Evolutionary conservation across 2,888 invertebrate genomes (phyloP).

Genomic region (Cheilosia vernalis): DNA sequence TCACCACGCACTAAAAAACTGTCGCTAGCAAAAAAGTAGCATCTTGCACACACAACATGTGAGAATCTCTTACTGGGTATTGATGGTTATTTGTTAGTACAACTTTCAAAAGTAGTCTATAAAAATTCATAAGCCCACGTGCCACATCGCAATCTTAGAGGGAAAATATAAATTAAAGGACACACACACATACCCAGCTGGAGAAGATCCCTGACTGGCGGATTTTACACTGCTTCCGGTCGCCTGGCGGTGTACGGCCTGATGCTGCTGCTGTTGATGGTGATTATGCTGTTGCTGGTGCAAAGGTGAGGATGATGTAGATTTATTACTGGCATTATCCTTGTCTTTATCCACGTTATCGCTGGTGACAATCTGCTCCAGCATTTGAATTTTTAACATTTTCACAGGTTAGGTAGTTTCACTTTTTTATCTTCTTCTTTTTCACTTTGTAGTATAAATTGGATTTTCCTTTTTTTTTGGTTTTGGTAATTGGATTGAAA

Average conservation of each 20-base stretch:
- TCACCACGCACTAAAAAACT: not conserved
- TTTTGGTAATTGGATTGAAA: conserved; percentile 49
- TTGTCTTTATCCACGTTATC: conserved; percentile 82
- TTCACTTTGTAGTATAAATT: conserved; percentile 42
- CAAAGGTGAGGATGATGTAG: conserved; percentile 81
- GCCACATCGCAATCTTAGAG: conserved; percentile 10
- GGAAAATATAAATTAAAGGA: conserved; percentile 20
- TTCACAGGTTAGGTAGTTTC: conserved; percentile 56
- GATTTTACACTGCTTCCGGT: conserved; percentile 78
- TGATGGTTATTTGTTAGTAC: conserved; percentile 24
- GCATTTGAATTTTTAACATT: conserved; percentile 91
- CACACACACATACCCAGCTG: conserved; percentile 80
- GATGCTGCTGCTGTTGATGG: conserved; percentile 62
- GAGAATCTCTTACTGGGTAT: not conserved
- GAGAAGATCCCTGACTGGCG: conserved; percentile 82
- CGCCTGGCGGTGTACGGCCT: conserved; percentile 71
- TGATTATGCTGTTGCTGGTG: conserved; percentile 77
- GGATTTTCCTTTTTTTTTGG: conserved; percentile 25
- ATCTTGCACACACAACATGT: not conserved
- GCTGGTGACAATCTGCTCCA: conserved; percentile 89
- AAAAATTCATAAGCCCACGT: conserved; percentile 29
- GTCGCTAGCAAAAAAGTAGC: not conserved
- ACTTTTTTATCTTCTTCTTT: conserved; percentile 4
- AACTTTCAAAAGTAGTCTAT: conserved; percentile 36
- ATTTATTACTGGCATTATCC: conserved; percentile 76